Conservation (phyloP, 2,888 invertebrate genomes). For the Catocala nupta region DNA sequence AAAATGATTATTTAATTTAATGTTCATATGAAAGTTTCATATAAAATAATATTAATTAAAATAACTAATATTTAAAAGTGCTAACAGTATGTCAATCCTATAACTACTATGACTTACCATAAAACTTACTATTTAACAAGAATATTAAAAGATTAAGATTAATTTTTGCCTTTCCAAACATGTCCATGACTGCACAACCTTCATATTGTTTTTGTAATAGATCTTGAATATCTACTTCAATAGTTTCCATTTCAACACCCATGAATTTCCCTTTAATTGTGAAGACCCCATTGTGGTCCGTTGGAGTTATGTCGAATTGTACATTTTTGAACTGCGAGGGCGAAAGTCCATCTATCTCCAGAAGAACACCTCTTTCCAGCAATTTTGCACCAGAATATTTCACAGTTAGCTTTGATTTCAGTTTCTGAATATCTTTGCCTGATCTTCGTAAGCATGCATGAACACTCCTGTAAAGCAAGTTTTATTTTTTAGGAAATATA, state of each 20-base stretch:
- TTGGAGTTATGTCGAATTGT: constrained; percentile 91
- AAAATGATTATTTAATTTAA: too few species aligned
- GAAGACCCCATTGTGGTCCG: constrained; percentile 90
- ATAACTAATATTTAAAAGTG: too few species aligned
- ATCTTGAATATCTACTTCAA: constrained; percentile 91
- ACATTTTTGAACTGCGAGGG: constrained; percentile 91
- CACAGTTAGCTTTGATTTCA: constrained; percentile 87
- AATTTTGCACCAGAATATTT: constrained; percentile 91
- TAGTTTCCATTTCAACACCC: constrained; percentile 92
- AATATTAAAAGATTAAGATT: constrained; percentile 92
- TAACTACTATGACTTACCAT: constrained; percentile 82
- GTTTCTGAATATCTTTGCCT: constrained; percentile 83
- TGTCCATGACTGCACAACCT: constrained; percentile 91
- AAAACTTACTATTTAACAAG: constrained; percentile 92
- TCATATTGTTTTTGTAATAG: constrained; percentile 92
- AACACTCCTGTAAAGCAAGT: constrained; percentile 80
- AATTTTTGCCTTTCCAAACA: constrained; percentile 93
- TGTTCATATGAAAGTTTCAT: too few species aligned
- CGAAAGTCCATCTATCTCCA: constrained; percentile 90
- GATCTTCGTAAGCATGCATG: constrained; percentile 83
- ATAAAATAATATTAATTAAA: too few species aligned
- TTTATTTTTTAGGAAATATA: too few species aligned
- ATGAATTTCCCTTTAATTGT: constrained; percentile 91
- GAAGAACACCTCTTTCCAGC: constrained; percentile 90
- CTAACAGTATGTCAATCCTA: neutral